Conservation (phyloP, 2,797 vertebrate genomes). For the Acestrorhynchus altus region DNA sequence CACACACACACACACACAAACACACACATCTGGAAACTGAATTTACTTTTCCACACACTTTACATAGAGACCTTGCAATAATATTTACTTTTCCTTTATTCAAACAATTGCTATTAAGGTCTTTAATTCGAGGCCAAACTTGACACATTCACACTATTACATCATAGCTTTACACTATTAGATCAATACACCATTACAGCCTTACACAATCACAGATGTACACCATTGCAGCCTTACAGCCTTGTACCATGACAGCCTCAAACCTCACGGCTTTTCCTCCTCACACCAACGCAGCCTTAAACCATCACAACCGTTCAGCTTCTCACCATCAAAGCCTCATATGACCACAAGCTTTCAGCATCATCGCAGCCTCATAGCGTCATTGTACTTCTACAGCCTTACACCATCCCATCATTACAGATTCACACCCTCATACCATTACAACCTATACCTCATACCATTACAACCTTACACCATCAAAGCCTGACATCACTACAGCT, state of each 20-base stretch:
- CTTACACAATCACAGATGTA: neutral
- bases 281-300: no score
- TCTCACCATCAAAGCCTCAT: no score
- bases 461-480: neutral
- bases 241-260: no score
- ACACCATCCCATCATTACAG: neutral
- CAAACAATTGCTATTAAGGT: constrained; percentile 21
- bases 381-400: neutral
- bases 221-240: no score
- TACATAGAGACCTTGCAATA: constrained; percentile 43
- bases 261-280: no score
- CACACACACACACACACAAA: constrained; percentile 8
- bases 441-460: no score
- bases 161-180: neutral
- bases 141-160: constrained; percentile 18
- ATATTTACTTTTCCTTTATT: constrained; percentile 52
- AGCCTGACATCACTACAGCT: no score
- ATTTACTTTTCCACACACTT: constrained; percentile 56
- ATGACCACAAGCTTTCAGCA: no score
- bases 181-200: neutral
- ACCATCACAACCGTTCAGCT: no score
- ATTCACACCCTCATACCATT: no score
- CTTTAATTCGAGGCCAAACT: constrained; percentile 5
- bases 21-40: constrained; percentile 45
- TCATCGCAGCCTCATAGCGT: no score